These are phyloP conservation scores for Spheniscus mendiculus DNA, from an alignment of 2,113 vertebrate genomes.

Conservation along the genomic window DNA sequence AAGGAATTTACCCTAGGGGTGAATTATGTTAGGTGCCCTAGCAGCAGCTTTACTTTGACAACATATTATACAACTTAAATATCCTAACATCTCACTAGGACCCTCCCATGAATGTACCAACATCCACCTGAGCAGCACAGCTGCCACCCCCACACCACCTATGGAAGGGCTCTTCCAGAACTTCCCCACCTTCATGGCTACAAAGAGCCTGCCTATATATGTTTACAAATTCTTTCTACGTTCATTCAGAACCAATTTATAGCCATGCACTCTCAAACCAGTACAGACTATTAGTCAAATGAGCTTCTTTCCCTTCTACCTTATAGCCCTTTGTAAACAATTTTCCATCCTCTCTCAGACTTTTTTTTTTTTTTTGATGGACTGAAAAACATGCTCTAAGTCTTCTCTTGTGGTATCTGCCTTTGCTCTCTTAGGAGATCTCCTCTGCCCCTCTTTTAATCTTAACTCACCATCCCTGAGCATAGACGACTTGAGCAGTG, in stretches of 20 bases:
- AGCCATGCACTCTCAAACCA: neutral
- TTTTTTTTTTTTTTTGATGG: neutral
- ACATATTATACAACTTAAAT: neutral
- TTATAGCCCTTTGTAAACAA: neutral
- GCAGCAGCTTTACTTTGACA: neutral
- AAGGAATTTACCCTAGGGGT: neutral
- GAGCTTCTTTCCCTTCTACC: neutral
- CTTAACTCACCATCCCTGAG: neutral
- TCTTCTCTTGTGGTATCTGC: neutral
- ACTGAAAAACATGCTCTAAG: neutral
- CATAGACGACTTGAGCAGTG: neutral
- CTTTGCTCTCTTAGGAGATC: neutral
- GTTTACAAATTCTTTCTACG: neutral
- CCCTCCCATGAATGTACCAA: neutral
- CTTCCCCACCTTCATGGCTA: neutral
- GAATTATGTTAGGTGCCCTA: neutral
- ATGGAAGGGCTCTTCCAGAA: neutral
- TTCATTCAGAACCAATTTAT: neutral
- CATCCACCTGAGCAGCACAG: neutral
- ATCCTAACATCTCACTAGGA: neutral
- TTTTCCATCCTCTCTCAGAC: neutral
- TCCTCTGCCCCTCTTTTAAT: neutral
- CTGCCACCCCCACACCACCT: rapidly evolving
- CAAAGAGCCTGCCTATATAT: neutral
- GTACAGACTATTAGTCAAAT: neutral